A percentile compares a stretch with the other conserved stretches of the same genome.
Evolutionary conservation across 92 coral and sea anemone species (phyloP).

Genomic region (Umimayanthus chanpuru): DNA sequence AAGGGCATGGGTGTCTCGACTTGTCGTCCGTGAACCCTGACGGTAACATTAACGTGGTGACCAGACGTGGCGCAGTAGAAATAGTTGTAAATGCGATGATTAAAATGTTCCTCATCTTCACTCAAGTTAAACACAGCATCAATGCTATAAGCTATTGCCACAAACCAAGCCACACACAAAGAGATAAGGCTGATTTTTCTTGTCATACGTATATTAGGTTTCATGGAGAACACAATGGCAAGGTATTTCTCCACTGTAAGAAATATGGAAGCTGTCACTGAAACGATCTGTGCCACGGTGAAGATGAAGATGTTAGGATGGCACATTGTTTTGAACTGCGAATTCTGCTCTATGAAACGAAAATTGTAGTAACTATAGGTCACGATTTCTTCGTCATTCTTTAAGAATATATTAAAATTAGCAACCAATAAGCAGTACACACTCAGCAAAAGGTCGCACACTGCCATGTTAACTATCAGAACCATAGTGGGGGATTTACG

Average conservation of each 20-base stretch:
- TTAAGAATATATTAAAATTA: neutral
- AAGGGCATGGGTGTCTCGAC: slow-evolving; percentile 37
- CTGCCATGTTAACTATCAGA: neutral
- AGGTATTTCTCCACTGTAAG: slow-evolving; percentile 66
- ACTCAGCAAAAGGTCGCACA: neutral
- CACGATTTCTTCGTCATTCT: neutral
- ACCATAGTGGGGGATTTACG: slow-evolving; percentile 3
- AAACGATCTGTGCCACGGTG: slow-evolving; percentile 49
- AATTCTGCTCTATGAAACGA: no score
- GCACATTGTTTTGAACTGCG: neutral
- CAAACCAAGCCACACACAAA: slow-evolving; percentile 43
- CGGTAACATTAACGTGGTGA: neutral
- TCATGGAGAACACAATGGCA: slow-evolving; percentile 66
- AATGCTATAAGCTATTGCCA: slow-evolving; percentile 33
- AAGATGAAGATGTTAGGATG: neutral
- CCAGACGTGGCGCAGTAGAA: neutral
- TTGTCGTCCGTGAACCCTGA: neutral
- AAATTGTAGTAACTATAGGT: neutral
- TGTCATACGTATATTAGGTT: slow-evolving; percentile 52
- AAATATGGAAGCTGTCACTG: slow-evolving; percentile 54
- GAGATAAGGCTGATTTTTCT: slow-evolving; percentile 12
- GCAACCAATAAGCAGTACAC: neutral
- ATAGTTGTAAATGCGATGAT: neutral
- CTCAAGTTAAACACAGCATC: neutral
- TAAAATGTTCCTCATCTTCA: neutral